Evolutionary conservation across 2,113 vertebrate genomes (phyloP).

Genomic region (Fregata magnificens): DNA sequence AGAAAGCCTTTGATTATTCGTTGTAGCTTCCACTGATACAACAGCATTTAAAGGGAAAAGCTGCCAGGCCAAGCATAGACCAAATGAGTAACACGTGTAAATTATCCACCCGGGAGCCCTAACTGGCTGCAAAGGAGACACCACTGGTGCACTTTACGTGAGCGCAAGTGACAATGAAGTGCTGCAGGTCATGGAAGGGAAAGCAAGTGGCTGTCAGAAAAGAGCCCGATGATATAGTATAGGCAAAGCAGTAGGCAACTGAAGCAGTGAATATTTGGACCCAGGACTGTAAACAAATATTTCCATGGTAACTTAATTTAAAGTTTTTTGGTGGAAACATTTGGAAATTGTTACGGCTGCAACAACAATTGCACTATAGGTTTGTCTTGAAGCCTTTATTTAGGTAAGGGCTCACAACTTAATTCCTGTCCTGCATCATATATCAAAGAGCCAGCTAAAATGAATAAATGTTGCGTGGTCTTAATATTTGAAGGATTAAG

Average conservation of each 20-base stretch:
- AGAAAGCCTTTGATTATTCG: background rate
- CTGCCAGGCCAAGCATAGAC: background rate
- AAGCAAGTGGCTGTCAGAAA: background rate
- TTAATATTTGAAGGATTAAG: background rate
- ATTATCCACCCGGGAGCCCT: background rate
- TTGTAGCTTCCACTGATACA: background rate
- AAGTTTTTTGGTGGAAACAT: background rate
- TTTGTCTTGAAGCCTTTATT: background rate
- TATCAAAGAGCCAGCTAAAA: background rate
- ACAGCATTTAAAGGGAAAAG: background rate
- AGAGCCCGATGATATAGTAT: fast-evolving
- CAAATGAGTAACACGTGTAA: background rate
- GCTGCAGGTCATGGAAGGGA: background rate
- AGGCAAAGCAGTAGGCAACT: background rate
- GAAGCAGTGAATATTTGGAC: background rate
- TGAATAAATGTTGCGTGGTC: background rate
- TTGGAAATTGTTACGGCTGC: background rate
- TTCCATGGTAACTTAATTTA: background rate
- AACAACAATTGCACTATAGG: background rate
- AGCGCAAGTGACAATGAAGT: background rate
- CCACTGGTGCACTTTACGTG: background rate
- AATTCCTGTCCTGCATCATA: background rate
- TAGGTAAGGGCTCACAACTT: background rate
- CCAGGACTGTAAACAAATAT: background rate
- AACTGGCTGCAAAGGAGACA: background rate